A percentile compares a stretch with the other conserved stretches of the same genome.
phyloP scores from a whole-genome alignment of 1,140 invertebrate species.

The Muscidifurax raptorellus region DNA sequence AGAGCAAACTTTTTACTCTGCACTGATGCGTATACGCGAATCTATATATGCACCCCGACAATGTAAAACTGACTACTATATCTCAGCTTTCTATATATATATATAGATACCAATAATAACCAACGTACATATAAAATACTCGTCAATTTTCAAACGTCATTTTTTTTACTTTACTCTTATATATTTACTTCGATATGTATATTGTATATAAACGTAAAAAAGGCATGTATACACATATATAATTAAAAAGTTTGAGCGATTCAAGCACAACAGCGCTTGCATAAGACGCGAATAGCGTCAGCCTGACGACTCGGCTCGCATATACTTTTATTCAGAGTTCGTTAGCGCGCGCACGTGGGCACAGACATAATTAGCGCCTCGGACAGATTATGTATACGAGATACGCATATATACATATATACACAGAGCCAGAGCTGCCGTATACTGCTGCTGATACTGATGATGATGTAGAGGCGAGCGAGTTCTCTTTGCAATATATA shows the following conservation, averaged over 20 bases:
- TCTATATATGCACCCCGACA: not conserved
- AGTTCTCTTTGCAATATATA: not conserved
- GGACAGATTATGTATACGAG: not conserved
- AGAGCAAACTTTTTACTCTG: not conserved
- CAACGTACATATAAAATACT: no score
- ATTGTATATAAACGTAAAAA: no score
- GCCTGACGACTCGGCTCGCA: not conserved
- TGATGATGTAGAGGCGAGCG: not conserved
- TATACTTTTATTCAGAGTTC: conserved; percentile 15
- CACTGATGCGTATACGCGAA: not conserved
- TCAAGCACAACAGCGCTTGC: no score
- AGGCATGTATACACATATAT: not conserved
- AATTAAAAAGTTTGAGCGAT: not conserved
- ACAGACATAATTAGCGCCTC: conserved; percentile 34
- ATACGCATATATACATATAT: not conserved
- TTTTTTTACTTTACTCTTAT: no score
- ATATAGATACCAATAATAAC: no score
- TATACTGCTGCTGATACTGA: no score
- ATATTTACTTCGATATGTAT: no score
- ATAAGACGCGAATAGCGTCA: not conserved
- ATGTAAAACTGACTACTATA: not conserved
- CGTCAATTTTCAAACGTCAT: no score
- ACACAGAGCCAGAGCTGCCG: not conserved
- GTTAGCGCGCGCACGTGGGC: not conserved
- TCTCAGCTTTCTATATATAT: no score